Percentiles rank a stretch among this genome's conserved stretches.
Evolutionary conservation across 1,140 invertebrate genomes (phyloP).

Genomic region (Lepeophtheirus salmonis): DNA sequence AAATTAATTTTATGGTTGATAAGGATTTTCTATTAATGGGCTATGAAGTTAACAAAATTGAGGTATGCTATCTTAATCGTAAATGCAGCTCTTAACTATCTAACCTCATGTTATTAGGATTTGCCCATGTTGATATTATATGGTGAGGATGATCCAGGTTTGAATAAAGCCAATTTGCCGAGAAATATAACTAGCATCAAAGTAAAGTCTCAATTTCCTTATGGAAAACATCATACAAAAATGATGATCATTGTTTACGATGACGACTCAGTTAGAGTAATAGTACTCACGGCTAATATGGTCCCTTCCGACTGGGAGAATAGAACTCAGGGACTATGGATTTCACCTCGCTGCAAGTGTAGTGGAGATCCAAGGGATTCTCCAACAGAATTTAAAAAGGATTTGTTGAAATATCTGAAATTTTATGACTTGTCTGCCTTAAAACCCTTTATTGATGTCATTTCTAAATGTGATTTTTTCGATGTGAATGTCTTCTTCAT

Average conservation of each 20-base stretch:
- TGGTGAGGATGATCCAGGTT: constrained; percentile 45
- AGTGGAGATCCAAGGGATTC: constrained; percentile 58
- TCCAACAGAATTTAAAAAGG: constrained; percentile 60
- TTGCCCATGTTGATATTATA: constrained; percentile 57
- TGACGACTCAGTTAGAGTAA: constrained; percentile 56
- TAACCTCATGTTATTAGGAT: constrained; percentile 22
- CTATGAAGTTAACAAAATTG: constrained; percentile 41
- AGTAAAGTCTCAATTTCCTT: constrained; percentile 51
- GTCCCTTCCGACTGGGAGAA: constrained; percentile 78
- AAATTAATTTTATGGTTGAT: constrained; percentile 85
- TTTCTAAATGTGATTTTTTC: constrained; percentile 20
- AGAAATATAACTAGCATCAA: constrained; percentile 44
- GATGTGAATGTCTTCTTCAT: constrained; percentile 54
- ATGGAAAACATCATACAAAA: constrained; percentile 62
- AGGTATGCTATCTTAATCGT: constrained; percentile 1
- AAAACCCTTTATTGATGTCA: constrained; percentile 3
- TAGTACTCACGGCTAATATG: constrained; percentile 80
- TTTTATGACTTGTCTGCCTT: constrained; percentile 38
- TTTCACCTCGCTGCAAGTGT: constrained; percentile 54
- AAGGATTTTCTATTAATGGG: constrained; percentile 61
- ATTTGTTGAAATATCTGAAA: constrained; percentile 56
- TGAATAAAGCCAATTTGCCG: constrained; percentile 32
- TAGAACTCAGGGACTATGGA: constrained; percentile 56
- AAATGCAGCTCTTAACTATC: background rate
- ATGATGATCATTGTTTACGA: constrained; percentile 69